Conservation (phyloP, 2,888 invertebrate genomes). For the Calliphora vomitoria region DNA sequence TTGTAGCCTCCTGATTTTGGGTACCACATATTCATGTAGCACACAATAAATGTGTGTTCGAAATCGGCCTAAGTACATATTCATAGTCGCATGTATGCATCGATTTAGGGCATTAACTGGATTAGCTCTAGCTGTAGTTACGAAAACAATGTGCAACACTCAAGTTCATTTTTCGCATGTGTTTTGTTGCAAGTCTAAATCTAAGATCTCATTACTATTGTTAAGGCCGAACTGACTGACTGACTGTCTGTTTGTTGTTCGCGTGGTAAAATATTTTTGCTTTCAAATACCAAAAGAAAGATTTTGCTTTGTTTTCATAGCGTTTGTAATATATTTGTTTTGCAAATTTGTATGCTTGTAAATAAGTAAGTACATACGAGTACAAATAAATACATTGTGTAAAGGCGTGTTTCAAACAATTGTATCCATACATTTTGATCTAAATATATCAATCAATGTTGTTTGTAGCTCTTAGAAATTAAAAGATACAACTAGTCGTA, state of each 20-base stretch:
- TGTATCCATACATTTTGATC: constrained; percentile 35
- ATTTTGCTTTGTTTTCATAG: constrained; percentile 10
- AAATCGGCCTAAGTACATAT: not conserved
- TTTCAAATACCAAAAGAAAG: not conserved
- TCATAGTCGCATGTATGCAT: constrained; percentile 60
- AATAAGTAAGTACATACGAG: not conserved
- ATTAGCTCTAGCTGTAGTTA: constrained; percentile 75
- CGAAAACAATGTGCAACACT: constrained; percentile 39
- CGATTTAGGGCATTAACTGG: constrained; percentile 81
- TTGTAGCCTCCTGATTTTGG: not conserved
- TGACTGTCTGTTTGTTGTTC: constrained; percentile 73
- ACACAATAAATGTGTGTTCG: not conserved
- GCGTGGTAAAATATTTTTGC: constrained; percentile 53
- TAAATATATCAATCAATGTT: not conserved
- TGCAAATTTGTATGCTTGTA: no score
- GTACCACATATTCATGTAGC: not conserved
- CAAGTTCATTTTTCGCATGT: constrained; percentile 19
- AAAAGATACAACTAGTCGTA: not conserved
- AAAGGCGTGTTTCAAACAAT: constrained; percentile 31
- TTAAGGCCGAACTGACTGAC: constrained; percentile 66
- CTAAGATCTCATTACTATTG: constrained; percentile 81
- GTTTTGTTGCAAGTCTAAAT: constrained; percentile 69
- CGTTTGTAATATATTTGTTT: no score
- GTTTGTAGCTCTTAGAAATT: not conserved
- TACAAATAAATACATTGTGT: not conserved